Base-by-base conservation (phyloP, 23 tunicate species). In the Corella eumyota region DNA sequence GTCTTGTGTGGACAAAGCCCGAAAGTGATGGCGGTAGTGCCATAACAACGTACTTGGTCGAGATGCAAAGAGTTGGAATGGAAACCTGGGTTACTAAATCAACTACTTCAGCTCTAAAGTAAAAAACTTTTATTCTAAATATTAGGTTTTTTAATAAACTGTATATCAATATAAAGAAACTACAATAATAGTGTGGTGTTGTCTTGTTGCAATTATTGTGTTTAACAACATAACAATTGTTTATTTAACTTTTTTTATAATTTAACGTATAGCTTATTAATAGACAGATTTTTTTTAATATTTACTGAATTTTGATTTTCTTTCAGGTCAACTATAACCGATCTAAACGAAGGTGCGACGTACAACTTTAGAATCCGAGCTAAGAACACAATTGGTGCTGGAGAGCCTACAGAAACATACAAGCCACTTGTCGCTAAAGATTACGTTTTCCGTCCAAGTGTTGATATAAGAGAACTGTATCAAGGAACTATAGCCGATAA, bases 21-120 rank as follows among this genome's bases (percentile, higher is more conserved):
- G 86, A 77, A 20, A 65, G 67, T 6, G 78, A 82, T 34, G 98
- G 98, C 13, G 98, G 98, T 22, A 75, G 81, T 40, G 74, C 90
- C 28, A 71, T 92, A n/a, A 27, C 59, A 3, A 66, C 84, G 32
- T 92, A 81, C 65, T 35, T 50, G 38, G 36, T 92, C 17, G 93
- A 92, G 37, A 76, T 70, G 70, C 75, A 66, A 67, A 65, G 64
- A 48, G 82, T 80, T 24, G 78, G 71, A 47, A 73, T 59, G 77
- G 77, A 64, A 5, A 44, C 80, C 19, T 77, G 68, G 85, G 81
- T 64, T 19, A 66, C 68, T 33, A 90, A 72, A 50, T 36, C 72
- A 36, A 56, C 80, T 26, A 54, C 76, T 45, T 32, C 53, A 31
- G 31, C 50, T 6, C 2, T 65, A 53, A 67, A 61, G 74, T 86